phyloP scores from a whole-genome alignment of 2,888 invertebrate species.

The Timema podura region DNA sequence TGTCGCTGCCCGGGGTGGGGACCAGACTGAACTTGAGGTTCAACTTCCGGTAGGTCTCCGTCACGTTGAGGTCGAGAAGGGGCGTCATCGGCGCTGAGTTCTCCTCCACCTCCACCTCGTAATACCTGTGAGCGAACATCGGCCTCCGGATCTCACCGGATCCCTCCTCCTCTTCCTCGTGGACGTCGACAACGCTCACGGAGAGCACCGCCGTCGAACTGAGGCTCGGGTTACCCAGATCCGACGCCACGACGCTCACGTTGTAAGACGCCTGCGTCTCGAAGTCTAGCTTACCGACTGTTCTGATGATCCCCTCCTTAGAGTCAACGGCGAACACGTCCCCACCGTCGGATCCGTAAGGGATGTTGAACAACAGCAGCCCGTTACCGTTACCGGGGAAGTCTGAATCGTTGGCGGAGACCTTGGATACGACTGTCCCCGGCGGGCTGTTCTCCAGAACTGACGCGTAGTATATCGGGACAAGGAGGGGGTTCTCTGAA shows the following conservation, averaged over 20 bases:
- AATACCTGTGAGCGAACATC: conserved; percentile 57
- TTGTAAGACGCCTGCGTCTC: conserved; percentile 64
- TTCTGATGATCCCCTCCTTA: conserved; percentile 77
- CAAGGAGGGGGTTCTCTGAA: conserved; percentile 51
- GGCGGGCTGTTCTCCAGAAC: conserved; percentile 70
- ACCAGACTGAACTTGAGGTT: conserved; percentile 42
- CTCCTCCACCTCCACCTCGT: conserved; percentile 78
- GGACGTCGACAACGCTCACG: conserved; percentile 63
- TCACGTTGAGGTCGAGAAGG: conserved; percentile 71
- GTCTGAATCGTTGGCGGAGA: conserved; percentile 81
- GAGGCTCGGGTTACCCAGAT: conserved; percentile 77
- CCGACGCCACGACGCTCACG: conserved; percentile 76
- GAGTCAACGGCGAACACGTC: conserved; percentile 74
- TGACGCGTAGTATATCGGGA: conserved; percentile 73
- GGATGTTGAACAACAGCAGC: conserved; percentile 59
- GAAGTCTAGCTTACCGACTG: conserved; percentile 67
- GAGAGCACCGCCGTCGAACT: conserved; percentile 72
- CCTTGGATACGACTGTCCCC: conserved; percentile 68
- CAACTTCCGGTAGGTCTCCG: conserved; percentile 60
- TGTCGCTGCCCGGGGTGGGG: conserved; percentile 46
- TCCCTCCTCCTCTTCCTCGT: conserved; percentile 50
- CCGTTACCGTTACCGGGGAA: conserved; percentile 85
- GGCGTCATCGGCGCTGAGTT: conserved; percentile 72
- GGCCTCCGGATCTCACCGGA: conserved; percentile 39
- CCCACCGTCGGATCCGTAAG: conserved; percentile 39